Percentiles rank a stretch among this genome's conserved stretches.
Conservation (phyloP, 2,113 vertebrate species). For the Melanerpes aurifrons region DNA sequence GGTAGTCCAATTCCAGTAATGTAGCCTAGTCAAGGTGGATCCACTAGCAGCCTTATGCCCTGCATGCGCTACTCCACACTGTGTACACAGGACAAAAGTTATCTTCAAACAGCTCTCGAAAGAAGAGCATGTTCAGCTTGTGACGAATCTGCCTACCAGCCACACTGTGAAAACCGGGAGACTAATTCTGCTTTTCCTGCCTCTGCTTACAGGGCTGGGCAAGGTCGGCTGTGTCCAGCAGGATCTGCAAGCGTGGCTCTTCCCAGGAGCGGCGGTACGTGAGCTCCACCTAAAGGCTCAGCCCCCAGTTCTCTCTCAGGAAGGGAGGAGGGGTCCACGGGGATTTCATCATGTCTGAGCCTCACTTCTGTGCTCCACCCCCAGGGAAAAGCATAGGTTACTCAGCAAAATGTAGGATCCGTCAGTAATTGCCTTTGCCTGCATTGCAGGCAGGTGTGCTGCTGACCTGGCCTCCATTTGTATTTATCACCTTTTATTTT, state of each 20-base stretch:
- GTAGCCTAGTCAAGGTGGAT: not conserved
- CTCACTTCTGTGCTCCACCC: not conserved
- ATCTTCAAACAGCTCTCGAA: not conserved
- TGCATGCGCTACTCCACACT: rapidly evolving
- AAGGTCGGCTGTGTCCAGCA: not conserved
- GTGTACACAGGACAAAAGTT: not conserved
- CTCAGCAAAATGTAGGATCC: not conserved
- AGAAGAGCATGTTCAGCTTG: not conserved
- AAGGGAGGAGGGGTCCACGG: not conserved
- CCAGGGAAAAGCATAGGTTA: not conserved
- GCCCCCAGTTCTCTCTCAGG: not conserved
- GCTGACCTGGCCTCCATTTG: not conserved
- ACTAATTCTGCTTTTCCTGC: not conserved
- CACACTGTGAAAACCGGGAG: not conserved
- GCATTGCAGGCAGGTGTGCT: not conserved
- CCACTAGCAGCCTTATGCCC: not conserved
- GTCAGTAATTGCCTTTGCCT: not conserved
- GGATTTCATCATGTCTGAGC: not conserved
- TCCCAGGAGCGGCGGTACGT: not conserved
- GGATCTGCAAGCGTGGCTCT: not conserved
- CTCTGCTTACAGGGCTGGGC: not conserved
- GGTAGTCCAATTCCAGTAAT: not conserved
- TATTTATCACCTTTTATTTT: not conserved
- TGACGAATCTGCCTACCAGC: not conserved
- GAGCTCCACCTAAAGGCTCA: conserved; percentile 76